Conservation (phyloP, 1,140 invertebrate species). For the Sipha flava region DNA sequence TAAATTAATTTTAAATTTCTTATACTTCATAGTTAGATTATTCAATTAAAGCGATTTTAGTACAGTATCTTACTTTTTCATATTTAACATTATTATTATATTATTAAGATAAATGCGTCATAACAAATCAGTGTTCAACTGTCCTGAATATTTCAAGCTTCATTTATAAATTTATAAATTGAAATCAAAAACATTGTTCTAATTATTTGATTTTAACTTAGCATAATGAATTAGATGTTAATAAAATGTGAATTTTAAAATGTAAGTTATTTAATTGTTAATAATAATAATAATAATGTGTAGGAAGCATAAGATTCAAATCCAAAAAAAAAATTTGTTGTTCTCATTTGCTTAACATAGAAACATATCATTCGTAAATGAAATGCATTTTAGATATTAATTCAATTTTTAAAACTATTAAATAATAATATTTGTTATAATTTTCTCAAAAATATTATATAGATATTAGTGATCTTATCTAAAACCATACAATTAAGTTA, state of each 20-base stretch:
- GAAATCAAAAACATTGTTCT: neutral
- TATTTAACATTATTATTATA: neutral
- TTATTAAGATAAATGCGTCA: neutral
- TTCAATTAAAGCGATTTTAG: neutral
- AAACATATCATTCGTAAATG: neutral
- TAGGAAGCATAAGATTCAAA: neutral
- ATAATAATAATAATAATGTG: neutral
- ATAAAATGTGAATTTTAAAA: neutral
- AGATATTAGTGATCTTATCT: neutral
- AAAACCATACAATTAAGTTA: neutral
- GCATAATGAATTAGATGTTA: neutral
- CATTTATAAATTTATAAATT: neutral
- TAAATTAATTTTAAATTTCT: neutral
- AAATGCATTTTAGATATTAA: neutral
- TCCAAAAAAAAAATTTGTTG: neutral
- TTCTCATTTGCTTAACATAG: neutral
- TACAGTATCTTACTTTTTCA: neutral
- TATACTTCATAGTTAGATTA: neutral
- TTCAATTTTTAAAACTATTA: neutral
- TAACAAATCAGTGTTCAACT: neutral
- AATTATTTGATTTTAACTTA: neutral
- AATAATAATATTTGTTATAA: neutral
- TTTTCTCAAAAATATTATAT: too few relatives aligned
- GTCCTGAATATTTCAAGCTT: neutral
- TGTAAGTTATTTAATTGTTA: neutral